Conservation (phyloP, 2,113 vertebrate genomes). For the Siniperca knerii region DNA sequence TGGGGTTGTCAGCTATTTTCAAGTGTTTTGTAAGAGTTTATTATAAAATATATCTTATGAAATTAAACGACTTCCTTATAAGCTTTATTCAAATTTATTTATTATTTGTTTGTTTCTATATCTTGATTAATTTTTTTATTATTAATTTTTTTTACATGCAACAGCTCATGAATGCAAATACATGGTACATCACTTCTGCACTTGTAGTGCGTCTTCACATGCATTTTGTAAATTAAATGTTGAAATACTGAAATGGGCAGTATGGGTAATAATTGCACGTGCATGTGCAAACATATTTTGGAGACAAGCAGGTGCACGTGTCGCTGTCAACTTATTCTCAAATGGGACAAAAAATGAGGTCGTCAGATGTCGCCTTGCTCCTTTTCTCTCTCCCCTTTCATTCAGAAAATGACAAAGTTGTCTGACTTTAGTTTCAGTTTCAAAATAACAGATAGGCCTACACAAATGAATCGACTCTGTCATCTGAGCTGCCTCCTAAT, state of each 20-base stretch:
- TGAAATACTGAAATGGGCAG: background rate
- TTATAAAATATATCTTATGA: background rate
- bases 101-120: background rate
- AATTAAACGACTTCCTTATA: background rate
- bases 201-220: background rate
- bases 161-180: background rate
- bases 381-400: slow-evolving; percentile 3
- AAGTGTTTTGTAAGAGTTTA: background rate
- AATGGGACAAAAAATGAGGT: background rate
- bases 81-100: background rate
- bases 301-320: slow-evolving; percentile 62
- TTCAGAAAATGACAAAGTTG: background rate
- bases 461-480: slow-evolving; percentile 37
- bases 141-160: background rate
- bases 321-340: slow-evolving; percentile 24
- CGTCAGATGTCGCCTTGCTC: background rate
- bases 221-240: background rate
- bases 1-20: background rate
- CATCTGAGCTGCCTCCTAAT: slow-evolving; percentile 43
- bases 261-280: slow-evolving; percentile 17
- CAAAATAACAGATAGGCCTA: slow-evolving; percentile 18
- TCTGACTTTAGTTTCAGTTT: slow-evolving; percentile 24
- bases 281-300: slow-evolving; percentile 18
- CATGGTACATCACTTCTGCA: background rate
- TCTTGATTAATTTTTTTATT: background rate